Conservation (phyloP, 2,113 vertebrate genomes). For the Corydoras maculifer region DNA sequence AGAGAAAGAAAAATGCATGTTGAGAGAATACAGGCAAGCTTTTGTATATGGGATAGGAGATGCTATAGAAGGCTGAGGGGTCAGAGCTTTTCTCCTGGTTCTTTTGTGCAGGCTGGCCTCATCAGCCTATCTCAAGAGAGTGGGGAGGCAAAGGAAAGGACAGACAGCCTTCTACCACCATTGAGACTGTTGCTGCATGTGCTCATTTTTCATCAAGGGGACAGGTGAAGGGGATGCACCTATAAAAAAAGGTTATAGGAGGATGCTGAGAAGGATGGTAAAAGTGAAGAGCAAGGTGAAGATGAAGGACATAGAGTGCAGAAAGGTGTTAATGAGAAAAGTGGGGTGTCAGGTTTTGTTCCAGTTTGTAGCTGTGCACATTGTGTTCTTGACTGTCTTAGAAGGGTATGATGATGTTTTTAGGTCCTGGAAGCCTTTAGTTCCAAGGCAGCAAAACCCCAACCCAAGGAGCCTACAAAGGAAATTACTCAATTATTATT, state of each 20-base stretch:
- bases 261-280: constrained; percentile 37
- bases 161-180: constrained; percentile 65
- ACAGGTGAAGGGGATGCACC: constrained; percentile 21
- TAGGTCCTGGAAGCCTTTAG: constrained; percentile 65
- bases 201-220: constrained; percentile 52
- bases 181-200: constrained; percentile 66
- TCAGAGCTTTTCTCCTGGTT: constrained; percentile 45
- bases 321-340: constrained; percentile 78
- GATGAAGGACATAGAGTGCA: constrained; percentile 42
- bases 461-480: not conserved
- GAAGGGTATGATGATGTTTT: constrained; percentile 80
- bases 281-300: constrained; percentile 39
- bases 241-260: constrained; percentile 58
- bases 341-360: constrained; percentile 52
- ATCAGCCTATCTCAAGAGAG: constrained; percentile 48
- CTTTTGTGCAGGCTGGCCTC: constrained; percentile 39
- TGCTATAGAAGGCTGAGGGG: constrained; percentile 60
- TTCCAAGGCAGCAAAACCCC: constrained; percentile 10
- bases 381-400: constrained; percentile 92
- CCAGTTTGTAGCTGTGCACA: constrained; percentile 68
- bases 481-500: not conserved
- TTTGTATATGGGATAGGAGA: constrained; percentile 40
- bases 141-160: constrained; percentile 25
- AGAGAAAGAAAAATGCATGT: constrained; percentile 53
- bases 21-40: constrained; percentile 44